phyloP scores from a whole-genome alignment of 2,797 vertebrate species.

The Rousettus madagascariensis region DNA sequence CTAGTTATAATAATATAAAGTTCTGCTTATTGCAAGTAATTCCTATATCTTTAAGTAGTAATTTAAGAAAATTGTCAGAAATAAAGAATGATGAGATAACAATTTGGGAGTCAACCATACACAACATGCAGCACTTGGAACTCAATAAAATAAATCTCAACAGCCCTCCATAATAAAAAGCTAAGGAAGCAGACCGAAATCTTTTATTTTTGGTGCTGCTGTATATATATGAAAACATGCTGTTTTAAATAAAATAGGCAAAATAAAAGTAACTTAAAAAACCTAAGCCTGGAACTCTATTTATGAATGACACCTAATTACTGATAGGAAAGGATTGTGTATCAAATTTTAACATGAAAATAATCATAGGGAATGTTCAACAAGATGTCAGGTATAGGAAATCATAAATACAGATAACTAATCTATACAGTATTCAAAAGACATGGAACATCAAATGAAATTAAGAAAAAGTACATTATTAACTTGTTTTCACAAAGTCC shows the following conservation, averaged over 20 bases:
- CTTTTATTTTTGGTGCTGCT: background rate
- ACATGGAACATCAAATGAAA: slow-evolving; percentile 46
- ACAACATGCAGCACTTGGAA: background rate
- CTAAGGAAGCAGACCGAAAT: background rate
- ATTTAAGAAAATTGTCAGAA: background rate
- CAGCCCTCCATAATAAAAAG: slow-evolving; percentile 7
- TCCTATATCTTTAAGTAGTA: background rate
- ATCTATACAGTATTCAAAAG: slow-evolving; percentile 39
- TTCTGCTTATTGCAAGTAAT: slow-evolving; percentile 11
- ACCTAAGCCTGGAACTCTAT: background rate
- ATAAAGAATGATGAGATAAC: background rate
- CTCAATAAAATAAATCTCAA: background rate
- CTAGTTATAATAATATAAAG: background rate
- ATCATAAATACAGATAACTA: slow-evolving; percentile 46
- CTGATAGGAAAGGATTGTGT: slow-evolving; percentile 9
- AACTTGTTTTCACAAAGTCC: slow-evolving; percentile 38
- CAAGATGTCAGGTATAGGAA: slow-evolving; percentile 33
- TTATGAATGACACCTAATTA: slow-evolving; percentile 60
- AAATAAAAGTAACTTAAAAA: slow-evolving; percentile 57
- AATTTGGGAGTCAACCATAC: background rate
- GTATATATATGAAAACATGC: background rate
- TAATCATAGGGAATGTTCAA: slow-evolving; percentile 41
- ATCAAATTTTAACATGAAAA: slow-evolving; percentile 39
- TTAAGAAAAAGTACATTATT: slow-evolving; percentile 25
- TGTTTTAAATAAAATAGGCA: slow-evolving; percentile 44